These are phyloP conservation scores for Ifrita kowaldi DNA, from an alignment of 2,113 vertebrate species.

Conservation along the genomic window DNA sequence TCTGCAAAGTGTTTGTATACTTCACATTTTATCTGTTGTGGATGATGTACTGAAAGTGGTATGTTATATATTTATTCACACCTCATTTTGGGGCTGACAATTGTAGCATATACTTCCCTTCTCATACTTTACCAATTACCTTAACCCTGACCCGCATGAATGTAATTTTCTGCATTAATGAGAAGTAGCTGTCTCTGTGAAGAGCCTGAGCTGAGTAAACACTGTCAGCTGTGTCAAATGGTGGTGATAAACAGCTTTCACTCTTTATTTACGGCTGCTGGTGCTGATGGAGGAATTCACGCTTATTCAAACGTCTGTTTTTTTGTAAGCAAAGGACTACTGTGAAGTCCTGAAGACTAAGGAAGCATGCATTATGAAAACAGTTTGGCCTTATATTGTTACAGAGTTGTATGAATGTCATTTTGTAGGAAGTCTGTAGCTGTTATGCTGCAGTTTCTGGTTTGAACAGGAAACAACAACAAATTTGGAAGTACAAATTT, in stretches of 20 bases:
- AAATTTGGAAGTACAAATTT: not conserved
- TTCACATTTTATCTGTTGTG: not conserved
- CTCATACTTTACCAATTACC: slow-evolving; percentile 31
- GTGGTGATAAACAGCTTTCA: slow-evolving; percentile 34
- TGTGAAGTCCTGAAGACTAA: not conserved
- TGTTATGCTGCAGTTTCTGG: not conserved
- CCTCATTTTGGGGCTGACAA: slow-evolving; percentile 14
- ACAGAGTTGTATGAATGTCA: not conserved
- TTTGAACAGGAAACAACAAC: not conserved
- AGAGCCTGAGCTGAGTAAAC: slow-evolving; percentile 13
- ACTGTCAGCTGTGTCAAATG: slow-evolving; percentile 32
- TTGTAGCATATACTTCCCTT: slow-evolving; percentile 5
- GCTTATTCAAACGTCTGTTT: not conserved
- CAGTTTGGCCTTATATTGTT: not conserved
- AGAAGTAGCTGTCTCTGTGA: slow-evolving; percentile 23
- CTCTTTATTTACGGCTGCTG: not conserved
- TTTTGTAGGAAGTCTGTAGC: not conserved
- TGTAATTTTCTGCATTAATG: slow-evolving; percentile 47
- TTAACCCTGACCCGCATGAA: slow-evolving; percentile 33
- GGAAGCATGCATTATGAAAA: not conserved
- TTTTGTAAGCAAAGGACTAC: not conserved
- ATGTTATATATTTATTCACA: slow-evolving; percentile 53
- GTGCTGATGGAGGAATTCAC: not conserved
- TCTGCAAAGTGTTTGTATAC: not conserved
- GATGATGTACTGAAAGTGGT: not conserved